Percentiles rank a stretch among this genome's conserved stretches.
phyloP scores from a whole-genome alignment of 2,888 invertebrate species.

The Lasioglossum marginatum region DNA sequence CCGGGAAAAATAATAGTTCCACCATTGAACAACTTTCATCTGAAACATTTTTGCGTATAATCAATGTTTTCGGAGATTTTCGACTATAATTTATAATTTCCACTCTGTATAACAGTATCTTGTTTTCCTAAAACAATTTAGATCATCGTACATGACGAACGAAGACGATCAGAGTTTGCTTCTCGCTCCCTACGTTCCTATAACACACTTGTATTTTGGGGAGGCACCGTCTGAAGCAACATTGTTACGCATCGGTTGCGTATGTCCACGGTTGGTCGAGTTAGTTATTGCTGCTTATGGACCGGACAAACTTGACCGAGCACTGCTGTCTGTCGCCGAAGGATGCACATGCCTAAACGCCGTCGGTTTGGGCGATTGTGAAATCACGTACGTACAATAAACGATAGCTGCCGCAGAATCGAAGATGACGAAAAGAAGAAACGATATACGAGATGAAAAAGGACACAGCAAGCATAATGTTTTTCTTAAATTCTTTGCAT shows the following conservation, averaged over 20 bases:
- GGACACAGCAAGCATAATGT: no score
- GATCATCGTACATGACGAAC: constrained; percentile 78
- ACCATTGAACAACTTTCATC: no score
- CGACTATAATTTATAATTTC: no score
- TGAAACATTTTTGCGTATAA: no score
- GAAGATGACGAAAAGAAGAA: no score
- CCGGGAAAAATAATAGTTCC: no score
- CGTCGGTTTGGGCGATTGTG: constrained; percentile 81
- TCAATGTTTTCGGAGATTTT: no score
- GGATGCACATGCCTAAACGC: constrained; percentile 79
- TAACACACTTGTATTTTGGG: constrained; percentile 82
- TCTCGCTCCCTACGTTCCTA: constrained; percentile 76
- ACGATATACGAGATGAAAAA: no score
- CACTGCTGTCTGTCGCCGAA: constrained; percentile 75
- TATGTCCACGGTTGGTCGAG: constrained; percentile 80
- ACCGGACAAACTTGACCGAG: constrained; percentile 75
- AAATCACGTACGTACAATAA: constrained; percentile 76
- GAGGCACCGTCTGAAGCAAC: constrained; percentile 77
- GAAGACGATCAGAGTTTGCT: constrained; percentile 77
- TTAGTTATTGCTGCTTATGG: constrained; percentile 80
- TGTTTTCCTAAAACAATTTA: constrained; percentile 45
- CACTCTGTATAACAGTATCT: not conserved
- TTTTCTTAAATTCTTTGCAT: no score
- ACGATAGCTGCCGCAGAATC: no score
- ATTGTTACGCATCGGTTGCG: constrained; percentile 72